Conservation (phyloP, 2,888 invertebrate genomes). For the Lithosia quadra region DNA sequence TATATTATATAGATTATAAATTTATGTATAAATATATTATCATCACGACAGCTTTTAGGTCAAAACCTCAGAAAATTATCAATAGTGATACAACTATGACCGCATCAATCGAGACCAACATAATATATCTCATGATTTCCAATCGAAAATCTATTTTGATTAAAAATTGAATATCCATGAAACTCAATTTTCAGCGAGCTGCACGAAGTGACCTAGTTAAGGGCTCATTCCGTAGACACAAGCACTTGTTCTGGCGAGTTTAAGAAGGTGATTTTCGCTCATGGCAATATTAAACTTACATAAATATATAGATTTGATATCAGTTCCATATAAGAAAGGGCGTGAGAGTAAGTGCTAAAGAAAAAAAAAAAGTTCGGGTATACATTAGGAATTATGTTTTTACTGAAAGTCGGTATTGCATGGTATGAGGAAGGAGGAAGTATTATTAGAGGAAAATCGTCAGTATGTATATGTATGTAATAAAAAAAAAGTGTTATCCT, state of each 20-base stretch:
- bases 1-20: not conserved
- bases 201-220: not conserved
- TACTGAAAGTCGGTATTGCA: not conserved
- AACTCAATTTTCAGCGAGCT: constrained; percentile 23
- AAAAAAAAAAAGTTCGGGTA: too few relatives aligned
- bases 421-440: not conserved
- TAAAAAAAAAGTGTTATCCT: too few relatives aligned
- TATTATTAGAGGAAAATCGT: not conserved
- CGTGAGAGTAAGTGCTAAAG: too few relatives aligned
- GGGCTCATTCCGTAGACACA: too few relatives aligned
- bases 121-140: constrained; percentile 5
- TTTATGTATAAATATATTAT: not conserved
- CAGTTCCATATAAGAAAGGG: not conserved
- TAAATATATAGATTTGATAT: not conserved
- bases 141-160: constrained; percentile 20
- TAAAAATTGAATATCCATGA: constrained; percentile 22
- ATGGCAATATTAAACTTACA: not conserved
- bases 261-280: not conserved
- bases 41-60: not conserved
- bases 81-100: not conserved
- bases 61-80: not conserved
- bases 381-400: too few relatives aligned
- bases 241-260: too few relatives aligned
- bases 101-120: not conserved
- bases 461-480: too few relatives aligned